phyloP scores from a whole-genome alignment of 2,113 vertebrate genomes.

The Sinocyclocheilus maitianheensis region DNA sequence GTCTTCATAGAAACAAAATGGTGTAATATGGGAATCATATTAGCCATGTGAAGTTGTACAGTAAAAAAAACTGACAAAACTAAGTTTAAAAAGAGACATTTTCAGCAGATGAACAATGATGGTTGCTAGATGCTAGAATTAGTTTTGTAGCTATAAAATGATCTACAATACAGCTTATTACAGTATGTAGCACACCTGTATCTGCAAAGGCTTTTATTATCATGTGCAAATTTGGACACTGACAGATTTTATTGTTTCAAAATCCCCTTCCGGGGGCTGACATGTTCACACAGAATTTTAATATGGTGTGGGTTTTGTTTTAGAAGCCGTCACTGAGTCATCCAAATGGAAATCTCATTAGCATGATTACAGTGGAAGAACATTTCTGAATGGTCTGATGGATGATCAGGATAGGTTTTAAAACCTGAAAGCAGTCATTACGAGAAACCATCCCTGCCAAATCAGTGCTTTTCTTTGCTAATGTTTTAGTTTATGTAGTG shows the following conservation, averaged over 20 bases:
- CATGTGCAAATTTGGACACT: no score
- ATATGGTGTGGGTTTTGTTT: slow-evolving; percentile 1
- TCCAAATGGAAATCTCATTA: not conserved
- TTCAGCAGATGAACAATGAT: not conserved
- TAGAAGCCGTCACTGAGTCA: not conserved
- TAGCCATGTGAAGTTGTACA: not conserved
- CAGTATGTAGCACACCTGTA: not conserved
- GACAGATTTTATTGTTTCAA: not conserved
- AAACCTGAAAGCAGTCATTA: not conserved
- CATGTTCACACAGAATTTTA: not conserved
- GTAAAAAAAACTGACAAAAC: not conserved
- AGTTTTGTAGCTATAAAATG: no score
- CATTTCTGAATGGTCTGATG: not conserved
- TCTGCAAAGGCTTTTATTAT: not conserved
- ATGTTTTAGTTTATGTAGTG: not conserved
- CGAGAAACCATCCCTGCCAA: not conserved
- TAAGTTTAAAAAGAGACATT: not conserved
- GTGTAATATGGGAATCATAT: not conserved
- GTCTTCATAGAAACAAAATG: slow-evolving; percentile 18
- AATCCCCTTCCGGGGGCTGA: not conserved
- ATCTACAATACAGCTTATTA: not conserved
- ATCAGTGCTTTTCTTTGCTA: not conserved
- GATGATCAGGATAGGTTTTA: slow-evolving; percentile 2
- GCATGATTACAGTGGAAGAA: not conserved
- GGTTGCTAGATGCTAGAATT: not conserved